These are phyloP conservation scores for Eristalis tenax DNA, from an alignment of 2,888 invertebrate species.

Conservation along the genomic window DNA sequence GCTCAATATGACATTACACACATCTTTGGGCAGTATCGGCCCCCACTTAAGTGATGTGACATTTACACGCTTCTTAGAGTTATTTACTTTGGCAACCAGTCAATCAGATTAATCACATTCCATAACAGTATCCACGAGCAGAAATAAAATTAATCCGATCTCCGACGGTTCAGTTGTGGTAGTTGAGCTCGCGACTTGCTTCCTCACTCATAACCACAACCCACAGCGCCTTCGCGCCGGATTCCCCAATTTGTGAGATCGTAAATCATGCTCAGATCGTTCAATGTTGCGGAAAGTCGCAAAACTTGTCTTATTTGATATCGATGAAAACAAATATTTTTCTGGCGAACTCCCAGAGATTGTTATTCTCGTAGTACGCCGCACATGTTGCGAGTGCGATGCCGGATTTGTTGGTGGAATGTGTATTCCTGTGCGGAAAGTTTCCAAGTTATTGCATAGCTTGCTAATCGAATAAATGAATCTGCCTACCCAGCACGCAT, in stretches of 20 bases:
- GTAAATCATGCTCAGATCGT: conserved; percentile 1
- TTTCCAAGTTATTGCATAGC: conserved; percentile 10
- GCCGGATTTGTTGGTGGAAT: background rate
- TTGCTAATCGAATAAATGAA: conserved; percentile 17
- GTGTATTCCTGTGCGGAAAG: background rate
- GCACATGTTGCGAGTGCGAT: conserved; percentile 14
- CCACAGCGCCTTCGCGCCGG: background rate
- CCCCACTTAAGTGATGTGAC: background rate
- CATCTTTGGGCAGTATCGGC: background rate
- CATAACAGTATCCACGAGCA: background rate
- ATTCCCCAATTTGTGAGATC: background rate
- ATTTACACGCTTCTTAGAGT: background rate
- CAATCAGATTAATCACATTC: background rate
- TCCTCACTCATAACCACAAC: background rate
- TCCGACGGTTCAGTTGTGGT: background rate
- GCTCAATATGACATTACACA: background rate
- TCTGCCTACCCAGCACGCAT: background rate
- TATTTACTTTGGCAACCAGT: background rate
- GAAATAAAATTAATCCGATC: background rate
- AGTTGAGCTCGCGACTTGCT: background rate
- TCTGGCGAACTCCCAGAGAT: background rate
- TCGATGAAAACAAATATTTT: background rate
- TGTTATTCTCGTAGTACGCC: background rate
- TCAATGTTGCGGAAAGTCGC: conserved; percentile 6
- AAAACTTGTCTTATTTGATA: conserved; percentile 2